Base-by-base conservation (phyloP, 2,113 vertebrate species). In the Phalacrocorax brasilianus region DNA sequence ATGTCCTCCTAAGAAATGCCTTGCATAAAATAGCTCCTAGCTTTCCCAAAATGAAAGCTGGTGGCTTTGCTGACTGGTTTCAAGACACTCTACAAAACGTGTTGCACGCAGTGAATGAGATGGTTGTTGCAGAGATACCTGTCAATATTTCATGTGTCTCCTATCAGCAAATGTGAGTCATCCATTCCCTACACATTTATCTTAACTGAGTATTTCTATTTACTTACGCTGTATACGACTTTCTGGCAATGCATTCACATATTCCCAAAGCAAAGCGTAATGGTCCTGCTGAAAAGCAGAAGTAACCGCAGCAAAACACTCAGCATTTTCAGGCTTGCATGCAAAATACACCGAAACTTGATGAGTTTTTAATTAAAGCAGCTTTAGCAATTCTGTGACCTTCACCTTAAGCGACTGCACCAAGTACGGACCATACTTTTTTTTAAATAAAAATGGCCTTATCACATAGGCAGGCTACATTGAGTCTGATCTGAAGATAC, bases 151-250 rank as follows among this genome's bases (percentile, higher is more conserved):
- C 93, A 20, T 93, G 89, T 38, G 26, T 76, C 12, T 76, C 87
- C 27, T 96, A 92, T 45, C 74, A 67, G 55, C 52, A 92, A 68
- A 47, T 71, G 92, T 90, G 65, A 93, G 93, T 89, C 28, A 12
- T 10, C 38, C 18, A 4, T 28, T 50, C 53, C 28, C 33, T 5
- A 23, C 18, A 8, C 19, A 5, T n/a, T 32, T 24, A 10, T 18
- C 38, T 66, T 35, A 22, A 38, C 27, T 45, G 33, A 62, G 21
- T 27, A 27, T 14, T 78, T 53, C 47, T 53, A 26, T 53, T 70
- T 44, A n/a, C 38, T 33, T 27, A 50, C 0, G 1, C 30, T 38
- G 9, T 22, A 17, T 18, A 44, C 23, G 62, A 24, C 20, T 49
- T 68, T 44, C 44, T 68, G 30, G 30, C 63, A 27, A 67, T 28